Evolutionary conservation across 2,113 vertebrate species (phyloP).

Genomic region (Murina feae): DNA sequence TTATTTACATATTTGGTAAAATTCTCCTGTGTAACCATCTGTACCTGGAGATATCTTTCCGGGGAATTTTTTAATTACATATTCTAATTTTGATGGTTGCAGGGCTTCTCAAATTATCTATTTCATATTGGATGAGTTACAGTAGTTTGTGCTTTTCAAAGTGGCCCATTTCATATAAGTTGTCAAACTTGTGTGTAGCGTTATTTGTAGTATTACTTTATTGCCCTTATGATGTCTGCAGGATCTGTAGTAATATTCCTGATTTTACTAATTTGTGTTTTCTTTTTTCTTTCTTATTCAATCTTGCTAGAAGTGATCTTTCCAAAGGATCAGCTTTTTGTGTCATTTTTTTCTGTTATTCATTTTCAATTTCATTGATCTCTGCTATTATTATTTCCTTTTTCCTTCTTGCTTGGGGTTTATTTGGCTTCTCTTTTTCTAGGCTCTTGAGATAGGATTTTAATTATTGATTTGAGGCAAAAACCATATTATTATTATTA

Average conservation of each 20-base stretch:
- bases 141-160: background rate
- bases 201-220: background rate
- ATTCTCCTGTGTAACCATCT: background rate
- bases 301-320: background rate
- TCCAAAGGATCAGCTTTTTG: background rate
- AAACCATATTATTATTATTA: no score
- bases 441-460: background rate
- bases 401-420: background rate
- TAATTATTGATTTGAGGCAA: background rate
- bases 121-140: background rate
- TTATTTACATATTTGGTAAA: background rate
- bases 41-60: background rate
- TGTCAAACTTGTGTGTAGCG: background rate
- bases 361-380: background rate
- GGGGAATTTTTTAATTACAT: background rate
- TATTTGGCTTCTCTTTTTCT: background rate
- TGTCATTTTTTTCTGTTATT: background rate
- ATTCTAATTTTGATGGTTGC: background rate
- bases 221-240: background rate
- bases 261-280: background rate
- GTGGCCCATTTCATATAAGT: background rate
- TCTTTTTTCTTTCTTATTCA: background rate
- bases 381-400: background rate
- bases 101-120: background rate
- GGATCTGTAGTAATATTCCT: background rate